A percentile compares a stretch with the other conserved stretches of the same genome.
Conservation (phyloP, 2,888 invertebrate species). For the Phragmatobia fuliginosa region DNA sequence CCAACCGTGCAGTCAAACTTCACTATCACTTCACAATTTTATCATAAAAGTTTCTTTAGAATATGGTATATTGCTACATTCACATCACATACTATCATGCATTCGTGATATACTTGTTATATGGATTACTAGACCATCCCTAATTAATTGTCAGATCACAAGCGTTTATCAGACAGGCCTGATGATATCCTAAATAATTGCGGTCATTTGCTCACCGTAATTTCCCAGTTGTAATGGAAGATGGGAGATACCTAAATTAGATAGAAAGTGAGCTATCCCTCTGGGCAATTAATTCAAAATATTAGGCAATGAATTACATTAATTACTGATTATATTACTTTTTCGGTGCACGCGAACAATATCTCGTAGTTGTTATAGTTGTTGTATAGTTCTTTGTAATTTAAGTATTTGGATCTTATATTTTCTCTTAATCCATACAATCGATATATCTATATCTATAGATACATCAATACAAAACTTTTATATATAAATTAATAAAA, state of each 20-base stretch:
- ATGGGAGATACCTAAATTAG: constrained; percentile 30
- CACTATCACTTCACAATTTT: neutral
- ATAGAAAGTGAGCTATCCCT: constrained; percentile 17
- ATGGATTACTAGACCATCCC: constrained; percentile 15
- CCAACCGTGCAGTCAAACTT: too few species aligned
- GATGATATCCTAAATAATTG: constrained; percentile 51
- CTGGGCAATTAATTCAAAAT: neutral
- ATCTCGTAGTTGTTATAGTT: too few species aligned
- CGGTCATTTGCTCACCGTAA: constrained; percentile 37
- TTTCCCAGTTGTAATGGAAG: constrained; percentile 43
- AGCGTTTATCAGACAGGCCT: constrained; percentile 42
- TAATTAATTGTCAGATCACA: constrained; percentile 42
- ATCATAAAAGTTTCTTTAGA: neutral
- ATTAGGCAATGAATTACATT: constrained; percentile 1
- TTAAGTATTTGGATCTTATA: neutral
- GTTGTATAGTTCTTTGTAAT: too few species aligned
- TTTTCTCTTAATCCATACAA: too few species aligned
- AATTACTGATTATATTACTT: neutral
- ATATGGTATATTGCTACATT: neutral
- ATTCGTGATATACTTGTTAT: constrained; percentile 3
- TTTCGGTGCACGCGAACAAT: neutral
- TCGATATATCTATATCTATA: too few species aligned
- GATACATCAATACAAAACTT: too few species aligned
- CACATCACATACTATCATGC: too few species aligned
- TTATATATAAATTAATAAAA: too few species aligned